Evolutionary conservation across 2,888 invertebrate species (phyloP).

Genomic region (Nowickia ferox): DNA sequence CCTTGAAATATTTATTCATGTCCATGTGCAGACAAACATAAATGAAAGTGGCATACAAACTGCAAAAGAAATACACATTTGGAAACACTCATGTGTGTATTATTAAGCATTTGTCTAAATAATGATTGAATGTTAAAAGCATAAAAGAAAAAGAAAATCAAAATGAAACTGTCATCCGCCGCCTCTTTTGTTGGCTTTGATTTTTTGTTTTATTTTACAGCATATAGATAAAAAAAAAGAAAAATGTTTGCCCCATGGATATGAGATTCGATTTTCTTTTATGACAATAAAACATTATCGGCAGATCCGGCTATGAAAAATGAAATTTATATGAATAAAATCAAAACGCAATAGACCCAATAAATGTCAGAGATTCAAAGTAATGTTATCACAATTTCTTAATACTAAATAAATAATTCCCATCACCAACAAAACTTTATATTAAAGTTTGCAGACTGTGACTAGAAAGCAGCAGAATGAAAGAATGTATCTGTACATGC

Average conservation of each 20-base stretch:
- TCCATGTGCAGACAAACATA: background rate
- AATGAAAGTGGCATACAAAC: background rate
- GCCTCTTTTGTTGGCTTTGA: constrained; percentile 13
- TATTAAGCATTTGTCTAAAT: background rate
- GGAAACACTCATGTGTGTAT: background rate
- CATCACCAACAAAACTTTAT: too few species aligned
- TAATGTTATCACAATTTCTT: background rate
- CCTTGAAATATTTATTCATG: constrained; percentile 13
- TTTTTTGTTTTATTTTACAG: background rate
- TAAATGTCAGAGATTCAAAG: background rate
- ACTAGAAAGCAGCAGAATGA: too few species aligned
- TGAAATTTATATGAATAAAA: background rate
- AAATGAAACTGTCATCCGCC: background rate
- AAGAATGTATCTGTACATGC: too few species aligned
- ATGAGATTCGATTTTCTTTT: constrained; percentile 55
- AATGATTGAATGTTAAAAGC: background rate
- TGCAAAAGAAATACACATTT: background rate
- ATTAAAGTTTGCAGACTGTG: too few species aligned
- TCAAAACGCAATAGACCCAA: background rate
- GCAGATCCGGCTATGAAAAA: background rate
- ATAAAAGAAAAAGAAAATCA: background rate
- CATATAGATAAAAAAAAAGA: constrained; percentile 17
- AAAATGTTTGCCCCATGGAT: constrained; percentile 34
- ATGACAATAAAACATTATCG: constrained; percentile 25
- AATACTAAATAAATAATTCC: too few species aligned